Evolutionary conservation across 2,113 vertebrate species (phyloP), one percentile per base, ranked within the genome.

Genomic region (Tichodroma muraria): DNA sequence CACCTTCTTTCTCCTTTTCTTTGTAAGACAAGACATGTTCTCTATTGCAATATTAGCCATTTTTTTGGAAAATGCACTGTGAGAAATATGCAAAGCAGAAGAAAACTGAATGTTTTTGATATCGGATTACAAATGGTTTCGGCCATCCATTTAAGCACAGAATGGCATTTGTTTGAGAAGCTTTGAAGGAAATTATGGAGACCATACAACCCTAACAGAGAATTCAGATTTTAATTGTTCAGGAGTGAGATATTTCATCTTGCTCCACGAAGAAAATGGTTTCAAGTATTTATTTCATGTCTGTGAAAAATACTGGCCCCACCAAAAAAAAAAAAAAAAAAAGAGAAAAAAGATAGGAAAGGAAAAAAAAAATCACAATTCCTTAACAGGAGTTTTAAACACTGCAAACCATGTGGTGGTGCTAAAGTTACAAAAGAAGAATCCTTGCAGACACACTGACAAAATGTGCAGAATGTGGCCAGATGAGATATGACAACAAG

Each of bases 321-420:
- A 20, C 10, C 10, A 38, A 12, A 27, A 54, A 9, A 6, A 7
- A 27, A 31, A 8, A 22, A 44, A 45, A 45, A 18, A 75, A 35
- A 11, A 20, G 4, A 4, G 0, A 10, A 10, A 28, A 77, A 5
- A 17, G 2, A 31, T 5, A 42, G 3, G 6, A 23, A 28, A 52
- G 9, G 2, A 3, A 19, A 47, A 44, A 77, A 56, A 80, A 45
- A 38, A 27, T 4, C 15, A 5, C 20, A 12, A 16, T 80, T 38
- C 68, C 20, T 85, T 88, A 73, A 68, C 8, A 80, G 54, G 28
- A 59, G 89, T 88, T 92, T 95, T 91, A 93, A 88, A 68, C 53
- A 49, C 47, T 70, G 35, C 45, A 72, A 91, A 57, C 97, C 97
- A 93, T 91, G 92, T 95, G 95, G 97, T 97, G 96, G 95, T 97